Evolutionary conservation across 1,140 invertebrate genomes (phyloP), one percentile per base, ranked within the genome.

Genomic region (Leptestheria dahalacensis): DNA sequence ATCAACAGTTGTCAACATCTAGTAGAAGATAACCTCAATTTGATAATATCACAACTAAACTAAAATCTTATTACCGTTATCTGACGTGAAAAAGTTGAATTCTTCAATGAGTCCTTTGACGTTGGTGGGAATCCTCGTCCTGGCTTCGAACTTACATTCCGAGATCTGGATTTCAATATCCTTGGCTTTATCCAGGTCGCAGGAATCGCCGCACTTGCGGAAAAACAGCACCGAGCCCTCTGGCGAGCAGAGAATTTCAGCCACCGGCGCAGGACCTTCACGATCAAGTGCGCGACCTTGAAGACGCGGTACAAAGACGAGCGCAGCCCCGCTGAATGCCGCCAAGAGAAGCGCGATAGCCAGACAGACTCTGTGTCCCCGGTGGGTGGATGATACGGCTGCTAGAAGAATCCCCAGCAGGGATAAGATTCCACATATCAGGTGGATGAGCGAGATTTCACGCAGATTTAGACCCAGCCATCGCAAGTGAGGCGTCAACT

Each of bases 201-300:
- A 55, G 1, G 26, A 29, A 33, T 25, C 23, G 9, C 53, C 53
- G 28, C 53, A 55, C 33, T 55, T 25, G 1, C 53, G 2, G 28
- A 55, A 55, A 18, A 55, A 55, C 24, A 55, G 33, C n/a, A 33
- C 23, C 1, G 53, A 55, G 12, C 53, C 53, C 33, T 55, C 53
- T 9, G 23, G 24, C 11, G 26, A 33, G 53, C 53, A 55, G 25
- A 55, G 53, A 9, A 55, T 55, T n/a, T 55, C 53, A 2, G 53
- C 53, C 21, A 55, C 53, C 15, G 53, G 53, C 28, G 26, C 25
- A 18, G 21, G 26, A 20, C 26, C 33, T 4, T 55, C 53, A 29
- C 26, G 24, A n/a, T 28, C 53, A 20, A 11, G 24, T n/a, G 21
- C 3, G 1, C 53, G 23, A 18, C 21, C 53, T n/a, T 55, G 21